phyloP scores from a whole-genome alignment of 2,113 vertebrate species.

The Lasiurus cinereus region DNA sequence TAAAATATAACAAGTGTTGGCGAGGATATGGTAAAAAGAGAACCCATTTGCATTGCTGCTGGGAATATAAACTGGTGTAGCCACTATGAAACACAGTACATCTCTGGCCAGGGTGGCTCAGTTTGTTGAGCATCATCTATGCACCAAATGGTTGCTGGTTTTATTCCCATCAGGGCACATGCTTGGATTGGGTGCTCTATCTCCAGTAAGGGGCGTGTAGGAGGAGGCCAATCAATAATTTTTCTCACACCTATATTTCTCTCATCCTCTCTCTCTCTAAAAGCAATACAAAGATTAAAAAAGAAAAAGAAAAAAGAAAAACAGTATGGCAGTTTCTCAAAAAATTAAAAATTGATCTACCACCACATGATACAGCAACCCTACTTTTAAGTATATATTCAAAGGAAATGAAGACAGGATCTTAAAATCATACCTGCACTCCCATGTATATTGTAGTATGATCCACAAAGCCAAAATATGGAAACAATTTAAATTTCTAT shows the following conservation, averaged over 20 bases:
- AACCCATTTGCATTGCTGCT: neutral
- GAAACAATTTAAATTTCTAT: neutral
- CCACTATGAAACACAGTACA: neutral
- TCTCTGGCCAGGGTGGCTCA: too few species aligned
- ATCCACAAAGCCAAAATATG: neutral
- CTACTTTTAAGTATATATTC: neutral
- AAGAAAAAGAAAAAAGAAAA: neutral
- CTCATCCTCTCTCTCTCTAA: too few species aligned
- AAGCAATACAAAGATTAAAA: too few species aligned
- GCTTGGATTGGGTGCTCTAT: too few species aligned
- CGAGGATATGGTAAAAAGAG: neutral
- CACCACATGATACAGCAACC: neutral
- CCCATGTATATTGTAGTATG: too few species aligned
- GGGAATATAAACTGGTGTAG: neutral
- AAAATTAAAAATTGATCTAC: neutral
- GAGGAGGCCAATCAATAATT: too few species aligned
- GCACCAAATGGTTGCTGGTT: too few species aligned
- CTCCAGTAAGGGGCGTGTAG: too few species aligned
- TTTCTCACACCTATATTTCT: too few species aligned
- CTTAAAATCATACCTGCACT: neutral
- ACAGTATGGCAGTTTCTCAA: neutral
- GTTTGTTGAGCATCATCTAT: too few species aligned
- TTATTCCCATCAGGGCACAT: too few species aligned
- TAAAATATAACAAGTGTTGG: neutral
- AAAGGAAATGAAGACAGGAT: neutral